Evolutionary conservation across 2,113 vertebrate genomes (phyloP), one percentile per base, ranked within the genome.

Genomic region (Felis catus): DNA sequence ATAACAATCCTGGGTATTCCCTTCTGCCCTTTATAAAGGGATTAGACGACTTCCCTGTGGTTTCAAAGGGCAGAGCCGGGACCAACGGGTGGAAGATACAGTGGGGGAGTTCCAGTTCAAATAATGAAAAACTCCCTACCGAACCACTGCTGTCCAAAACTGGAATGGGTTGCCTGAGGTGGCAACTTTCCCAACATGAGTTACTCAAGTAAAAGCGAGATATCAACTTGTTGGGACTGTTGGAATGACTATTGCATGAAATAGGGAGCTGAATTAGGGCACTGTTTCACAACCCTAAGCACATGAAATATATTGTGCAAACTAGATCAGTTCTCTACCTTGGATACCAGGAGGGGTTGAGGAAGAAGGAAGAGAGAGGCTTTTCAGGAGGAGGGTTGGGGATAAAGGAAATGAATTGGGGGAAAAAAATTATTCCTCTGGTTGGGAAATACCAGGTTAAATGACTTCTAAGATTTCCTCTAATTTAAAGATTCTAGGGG

Each of bases 381-480:
- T 85, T 5, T 76, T 70, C 8, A 71, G 73, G 61, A 92, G 45
- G 51, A 70, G 23, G 61, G 0, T 9, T 89, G 55, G 84, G 29
- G 41, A 55, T 31, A 66, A 97, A 95, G 63, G 76, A 86, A 96
- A 66, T 63, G 74, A 87, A 83, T 13, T 80, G 68, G 80, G 81
- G 68, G n/a, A 93, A 91, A 53, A 93, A 95, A 85, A 53, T 45
- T 79, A 66, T 51, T 96, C 86, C 76, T 97, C 65, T 93, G 61
- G 27, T 51, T 89, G 31, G 94, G 61, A 97, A 94, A 97, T 70
- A 82, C 58, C 86, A 48, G 88, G 94, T 95, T 96, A 89, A 97
- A 89, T 91, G 91, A 73, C 31, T 91, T 96, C 82, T 96, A 97
- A 97, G 79, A 82, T 93, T 85, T 86, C 91, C 95, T 94, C n/a